phyloP scores from a whole-genome alignment of 2,888 invertebrate species.

The Clitarchus hookeri region DNA sequence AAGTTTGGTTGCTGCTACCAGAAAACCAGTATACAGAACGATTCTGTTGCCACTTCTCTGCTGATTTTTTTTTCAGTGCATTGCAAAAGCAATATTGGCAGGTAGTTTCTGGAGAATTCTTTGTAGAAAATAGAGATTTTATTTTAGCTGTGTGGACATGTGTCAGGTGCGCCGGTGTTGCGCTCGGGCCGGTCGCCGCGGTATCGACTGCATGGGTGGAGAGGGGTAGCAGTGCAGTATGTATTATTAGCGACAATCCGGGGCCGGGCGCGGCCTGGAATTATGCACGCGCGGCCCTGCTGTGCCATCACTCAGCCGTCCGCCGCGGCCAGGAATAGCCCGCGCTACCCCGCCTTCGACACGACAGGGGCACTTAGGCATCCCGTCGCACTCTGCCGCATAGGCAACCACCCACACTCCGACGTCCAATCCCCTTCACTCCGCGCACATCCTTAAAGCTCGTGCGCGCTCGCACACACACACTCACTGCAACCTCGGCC shows the following conservation, averaged over 20 bases:
- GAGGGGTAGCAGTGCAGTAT: not conserved
- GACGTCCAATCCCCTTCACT: too few species aligned
- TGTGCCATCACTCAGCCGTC: slow-evolving; percentile 14
- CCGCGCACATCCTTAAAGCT: not conserved
- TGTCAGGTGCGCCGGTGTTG: not conserved
- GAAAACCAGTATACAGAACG: too few species aligned
- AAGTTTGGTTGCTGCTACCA: too few species aligned
- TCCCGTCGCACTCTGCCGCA: not conserved
- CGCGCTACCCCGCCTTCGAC: not conserved
- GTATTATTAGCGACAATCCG: slow-evolving; percentile 14
- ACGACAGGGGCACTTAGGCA: slow-evolving; percentile 2
- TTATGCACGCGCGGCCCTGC: not conserved
- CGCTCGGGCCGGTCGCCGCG: not conserved
- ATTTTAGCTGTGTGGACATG: not conserved
- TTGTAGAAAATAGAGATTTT: too few species aligned
- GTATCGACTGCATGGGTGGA: not conserved
- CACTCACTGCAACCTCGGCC: not conserved
- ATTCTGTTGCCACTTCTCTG: too few species aligned
- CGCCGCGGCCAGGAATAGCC: not conserved
- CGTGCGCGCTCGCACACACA: not conserved
- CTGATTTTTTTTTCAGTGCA: too few species aligned
- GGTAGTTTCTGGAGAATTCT: too few species aligned
- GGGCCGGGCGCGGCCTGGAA: slow-evolving; percentile 14
- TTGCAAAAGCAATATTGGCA: too few species aligned
- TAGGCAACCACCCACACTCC: not conserved